A percentile compares a stretch with the other conserved stretches of the same genome.
Conservation (phyloP, 1,140 invertebrate genomes). For the Atta cephalotes region DNA sequence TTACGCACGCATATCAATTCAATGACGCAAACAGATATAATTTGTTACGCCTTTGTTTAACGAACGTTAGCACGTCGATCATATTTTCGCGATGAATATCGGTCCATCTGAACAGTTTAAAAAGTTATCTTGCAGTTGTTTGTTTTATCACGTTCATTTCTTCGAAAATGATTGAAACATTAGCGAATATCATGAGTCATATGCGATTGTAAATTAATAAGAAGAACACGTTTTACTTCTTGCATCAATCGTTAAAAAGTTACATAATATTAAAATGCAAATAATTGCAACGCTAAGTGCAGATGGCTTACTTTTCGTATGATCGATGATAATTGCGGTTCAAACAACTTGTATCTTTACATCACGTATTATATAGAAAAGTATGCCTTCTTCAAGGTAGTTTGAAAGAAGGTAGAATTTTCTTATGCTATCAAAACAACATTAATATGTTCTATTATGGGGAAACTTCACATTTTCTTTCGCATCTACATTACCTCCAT, state of each 20-base stretch:
- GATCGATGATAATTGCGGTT: neutral
- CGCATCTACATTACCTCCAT: neutral
- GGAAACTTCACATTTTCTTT: neutral
- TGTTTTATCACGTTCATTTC: slow-evolving; percentile 9
- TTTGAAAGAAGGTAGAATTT: neutral
- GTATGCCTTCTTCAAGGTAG: neutral
- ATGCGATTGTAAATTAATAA: neutral
- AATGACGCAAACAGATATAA: slow-evolving; percentile 1
- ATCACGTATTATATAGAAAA: neutral
- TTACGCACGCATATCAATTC: neutral
- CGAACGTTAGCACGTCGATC: slow-evolving; percentile 1
- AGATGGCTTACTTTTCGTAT: neutral
- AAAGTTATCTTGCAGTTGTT: neutral
- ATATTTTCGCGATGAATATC: neutral
- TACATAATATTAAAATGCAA: neutral
- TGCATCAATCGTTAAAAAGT: neutral
- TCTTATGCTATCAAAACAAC: neutral
- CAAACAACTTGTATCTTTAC: neutral
- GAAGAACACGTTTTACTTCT: neutral
- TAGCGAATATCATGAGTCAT: neutral
- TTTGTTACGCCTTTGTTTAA: slow-evolving; percentile 15
- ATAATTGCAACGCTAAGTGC: neutral
- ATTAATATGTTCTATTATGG: neutral
- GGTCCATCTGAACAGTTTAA: neutral
- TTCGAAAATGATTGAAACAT: neutral